A percentile compares a stretch with the other conserved stretches of the same genome.
phyloP scores from a whole-genome alignment of 2,888 invertebrate genomes.

The Biston betularia region DNA sequence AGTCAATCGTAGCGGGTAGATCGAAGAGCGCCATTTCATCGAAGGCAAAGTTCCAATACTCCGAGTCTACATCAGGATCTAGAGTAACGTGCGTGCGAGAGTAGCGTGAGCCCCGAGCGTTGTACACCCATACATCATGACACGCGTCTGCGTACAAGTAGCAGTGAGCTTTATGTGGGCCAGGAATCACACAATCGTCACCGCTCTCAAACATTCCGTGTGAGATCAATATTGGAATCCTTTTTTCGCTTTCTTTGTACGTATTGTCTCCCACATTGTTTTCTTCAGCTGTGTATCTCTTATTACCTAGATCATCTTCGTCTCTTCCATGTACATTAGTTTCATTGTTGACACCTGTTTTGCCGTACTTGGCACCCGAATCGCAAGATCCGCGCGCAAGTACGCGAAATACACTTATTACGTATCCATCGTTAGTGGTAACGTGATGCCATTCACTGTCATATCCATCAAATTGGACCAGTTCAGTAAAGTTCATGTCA shows the following conservation, averaged over 20 bases:
- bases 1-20: slow-evolving; percentile 54
- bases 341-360: not conserved
- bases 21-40: slow-evolving; percentile 55
- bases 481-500: slow-evolving; percentile 48
- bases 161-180: slow-evolving; percentile 50
- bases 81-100: slow-evolving; percentile 37
- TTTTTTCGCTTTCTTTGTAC: not conserved
- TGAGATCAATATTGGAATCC: slow-evolving; percentile 35
- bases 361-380: not conserved
- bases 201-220: slow-evolving; percentile 52
- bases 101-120: slow-evolving; percentile 45
- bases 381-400: slow-evolving; percentile 34
- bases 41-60: slow-evolving; percentile 54
- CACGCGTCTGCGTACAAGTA: slow-evolving; percentile 52
- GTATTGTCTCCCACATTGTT: not conserved
- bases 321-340: slow-evolving; percentile 12
- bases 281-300: too few relatives aligned
- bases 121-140: slow-evolving; percentile 49
- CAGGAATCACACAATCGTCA: slow-evolving; percentile 52
- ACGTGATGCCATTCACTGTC: slow-evolving; percentile 48
- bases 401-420: slow-evolving; percentile 50
- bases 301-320: slow-evolving; percentile 14
- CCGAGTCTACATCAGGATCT: slow-evolving; percentile 41
- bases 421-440: slow-evolving; percentile 55
- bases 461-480: slow-evolving; percentile 51